phyloP scores from a whole-genome alignment of 2,113 vertebrate genomes.

The Atractosteus spatula region DNA sequence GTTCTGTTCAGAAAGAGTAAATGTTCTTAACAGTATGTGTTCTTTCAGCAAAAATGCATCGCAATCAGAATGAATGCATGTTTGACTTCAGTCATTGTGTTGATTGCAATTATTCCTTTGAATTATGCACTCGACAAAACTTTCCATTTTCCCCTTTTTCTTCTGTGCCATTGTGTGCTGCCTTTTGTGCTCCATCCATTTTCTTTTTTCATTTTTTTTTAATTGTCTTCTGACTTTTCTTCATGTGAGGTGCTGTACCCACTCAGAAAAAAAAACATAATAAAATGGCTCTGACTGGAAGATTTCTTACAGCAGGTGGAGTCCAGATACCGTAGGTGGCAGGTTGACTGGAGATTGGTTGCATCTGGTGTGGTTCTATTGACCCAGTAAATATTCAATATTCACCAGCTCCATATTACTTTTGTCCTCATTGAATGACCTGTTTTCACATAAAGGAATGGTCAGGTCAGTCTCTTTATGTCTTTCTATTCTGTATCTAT shows the following conservation, averaged over 20 bases:
- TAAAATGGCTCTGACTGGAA: neutral
- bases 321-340: too few species aligned
- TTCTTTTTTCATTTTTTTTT: neutral
- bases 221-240: neutral
- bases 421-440: too few species aligned
- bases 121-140: constrained; percentile 4
- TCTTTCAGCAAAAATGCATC: neutral
- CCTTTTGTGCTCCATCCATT: neutral
- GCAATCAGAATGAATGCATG: neutral
- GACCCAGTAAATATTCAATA: too few species aligned
- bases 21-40: constrained; percentile 6
- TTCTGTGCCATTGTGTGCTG: neutral
- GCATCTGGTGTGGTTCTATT: too few species aligned
- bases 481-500: too few species aligned
- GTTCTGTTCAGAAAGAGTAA: neutral
- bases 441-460: too few species aligned
- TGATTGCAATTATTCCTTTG: constrained; percentile 2
- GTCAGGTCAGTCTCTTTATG: too few species aligned
- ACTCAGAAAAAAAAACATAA: neutral
- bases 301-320: neutral
- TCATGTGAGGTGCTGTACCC: too few species aligned
- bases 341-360: too few species aligned
- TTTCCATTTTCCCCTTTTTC: neutral
- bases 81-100: constrained; percentile 4
- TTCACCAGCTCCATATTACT: too few species aligned